A percentile compares a stretch with the other conserved stretches of the same genome.
Evolutionary conservation across 2,888 invertebrate genomes (phyloP).

Genomic region (Lasioglossum leucozonium): DNA sequence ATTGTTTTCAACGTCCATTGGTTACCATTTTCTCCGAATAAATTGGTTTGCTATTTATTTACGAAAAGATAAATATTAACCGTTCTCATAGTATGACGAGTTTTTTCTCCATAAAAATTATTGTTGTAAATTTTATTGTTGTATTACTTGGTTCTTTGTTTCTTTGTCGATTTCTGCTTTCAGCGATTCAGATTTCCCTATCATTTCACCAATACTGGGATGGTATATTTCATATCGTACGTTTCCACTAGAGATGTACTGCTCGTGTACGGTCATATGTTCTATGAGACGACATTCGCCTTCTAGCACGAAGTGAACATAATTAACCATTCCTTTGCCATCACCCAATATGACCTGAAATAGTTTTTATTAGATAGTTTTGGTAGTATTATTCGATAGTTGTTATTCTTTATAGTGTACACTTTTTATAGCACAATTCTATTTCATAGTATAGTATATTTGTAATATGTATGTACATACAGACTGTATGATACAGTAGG

Average conservation of each 20-base stretch:
- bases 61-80: neutral
- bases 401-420: neutral
- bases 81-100: neutral
- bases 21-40: neutral
- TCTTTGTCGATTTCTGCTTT: neutral
- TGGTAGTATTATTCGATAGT: neutral
- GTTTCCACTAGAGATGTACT: conserved; percentile 79
- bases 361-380: conserved; percentile 15
- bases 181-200: too few species aligned
- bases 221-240: conserved; percentile 85
- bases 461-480: too few species aligned
- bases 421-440: neutral
- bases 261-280: conserved; percentile 85
- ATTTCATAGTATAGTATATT: neutral
- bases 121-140: neutral
- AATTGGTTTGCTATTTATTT: neutral
- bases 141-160: neutral
- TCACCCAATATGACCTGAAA: conserved; percentile 80
- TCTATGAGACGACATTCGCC: conserved; percentile 88
- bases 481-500: too few species aligned
- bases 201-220: conserved; percentile 69
- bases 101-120: neutral
- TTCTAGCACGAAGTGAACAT: conserved; percentile 86
- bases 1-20: neutral
- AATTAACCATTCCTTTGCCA: conserved; percentile 81